A percentile compares a stretch with the other conserved stretches of the same genome.
phyloP scores from a whole-genome alignment of 1,140 invertebrate genomes.

The Trinorchestia longiramus region DNA sequence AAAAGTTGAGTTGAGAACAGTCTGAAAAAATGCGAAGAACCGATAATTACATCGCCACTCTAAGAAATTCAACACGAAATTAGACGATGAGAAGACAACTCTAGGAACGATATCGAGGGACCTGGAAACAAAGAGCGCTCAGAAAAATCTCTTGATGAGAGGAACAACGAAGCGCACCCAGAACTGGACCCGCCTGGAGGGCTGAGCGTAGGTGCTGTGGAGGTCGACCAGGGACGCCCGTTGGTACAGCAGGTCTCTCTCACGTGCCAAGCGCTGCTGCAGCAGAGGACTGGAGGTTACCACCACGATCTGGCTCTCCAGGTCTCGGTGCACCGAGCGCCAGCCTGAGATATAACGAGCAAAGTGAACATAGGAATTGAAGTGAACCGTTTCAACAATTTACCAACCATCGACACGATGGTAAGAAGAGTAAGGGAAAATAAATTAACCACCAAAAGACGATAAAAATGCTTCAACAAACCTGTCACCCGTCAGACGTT shows the following conservation, averaged over 20 bases:
- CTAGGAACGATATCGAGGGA: too few relatives aligned
- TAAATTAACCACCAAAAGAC: background rate
- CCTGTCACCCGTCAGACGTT: background rate
- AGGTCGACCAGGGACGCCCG: background rate
- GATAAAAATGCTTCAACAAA: background rate
- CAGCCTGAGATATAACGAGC: slow-evolving; percentile 70
- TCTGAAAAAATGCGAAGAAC: too few relatives aligned
- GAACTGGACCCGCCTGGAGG: slow-evolving; percentile 71
- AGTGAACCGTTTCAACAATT: background rate
- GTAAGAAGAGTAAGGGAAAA: background rate
- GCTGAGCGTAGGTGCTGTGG: slow-evolving; percentile 69
- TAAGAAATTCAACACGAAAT: too few relatives aligned
- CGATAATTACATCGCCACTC: too few relatives aligned
- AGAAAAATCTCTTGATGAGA: slow-evolving; percentile 72
- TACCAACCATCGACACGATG: background rate
- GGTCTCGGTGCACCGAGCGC: slow-evolving; percentile 87
- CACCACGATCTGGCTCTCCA: slow-evolving; percentile 92
- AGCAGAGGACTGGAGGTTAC: slow-evolving; percentile 84
- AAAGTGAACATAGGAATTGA: background rate
- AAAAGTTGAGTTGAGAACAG: too few relatives aligned
- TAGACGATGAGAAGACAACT: too few relatives aligned
- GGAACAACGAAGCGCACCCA: slow-evolving; percentile 72
- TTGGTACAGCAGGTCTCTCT: background rate
- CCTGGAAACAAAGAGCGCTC: background rate
- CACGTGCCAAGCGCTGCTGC: slow-evolving; percentile 61